phyloP scores from a whole-genome alignment of 2,888 invertebrate genomes.

The Stenoptilia bipunctidactyla region DNA sequence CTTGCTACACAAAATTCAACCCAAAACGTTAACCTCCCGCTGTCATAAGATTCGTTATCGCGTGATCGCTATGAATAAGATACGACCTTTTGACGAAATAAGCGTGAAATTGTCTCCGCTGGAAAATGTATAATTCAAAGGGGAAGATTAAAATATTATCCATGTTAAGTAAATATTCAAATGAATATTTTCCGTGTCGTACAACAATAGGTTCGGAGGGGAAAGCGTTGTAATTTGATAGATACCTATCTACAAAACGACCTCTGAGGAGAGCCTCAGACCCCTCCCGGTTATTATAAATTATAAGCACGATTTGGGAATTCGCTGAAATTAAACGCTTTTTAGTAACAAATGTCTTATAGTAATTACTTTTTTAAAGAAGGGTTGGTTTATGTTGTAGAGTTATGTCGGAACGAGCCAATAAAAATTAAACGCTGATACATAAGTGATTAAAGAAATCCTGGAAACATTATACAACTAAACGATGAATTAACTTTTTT shows the following conservation, averaged over 20 bases:
- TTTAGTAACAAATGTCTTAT: slow-evolving; percentile 13
- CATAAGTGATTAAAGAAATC: too few species aligned
- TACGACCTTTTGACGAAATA: slow-evolving; percentile 42
- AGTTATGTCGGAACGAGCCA: too few species aligned
- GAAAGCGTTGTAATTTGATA: slow-evolving; percentile 66
- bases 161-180: slow-evolving; percentile 74
- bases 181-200: slow-evolving; percentile 73
- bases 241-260: slow-evolving; percentile 70
- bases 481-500: too few species aligned
- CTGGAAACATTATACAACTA: too few species aligned
- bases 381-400: too few species aligned
- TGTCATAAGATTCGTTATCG: slow-evolving; percentile 30
- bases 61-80: slow-evolving; percentile 26
- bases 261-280: slow-evolving; percentile 42
- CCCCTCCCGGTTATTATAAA: slow-evolving; percentile 65
- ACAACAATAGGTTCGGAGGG: slow-evolving; percentile 60
- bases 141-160: slow-evolving; percentile 74
- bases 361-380: slow-evolving; percentile 2
- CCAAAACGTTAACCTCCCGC: slow-evolving; percentile 18
- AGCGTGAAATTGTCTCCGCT: slow-evolving; percentile 69
- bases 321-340: slow-evolving; percentile 47
- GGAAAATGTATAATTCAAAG: slow-evolving; percentile 71
- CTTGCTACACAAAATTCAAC: slow-evolving; percentile 32
- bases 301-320: slow-evolving; percentile 64
- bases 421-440: too few species aligned